Evolutionary conservation across 2,113 vertebrate species (phyloP), one percentile per base, ranked within the genome.

Genomic region (Channa argus): DNA sequence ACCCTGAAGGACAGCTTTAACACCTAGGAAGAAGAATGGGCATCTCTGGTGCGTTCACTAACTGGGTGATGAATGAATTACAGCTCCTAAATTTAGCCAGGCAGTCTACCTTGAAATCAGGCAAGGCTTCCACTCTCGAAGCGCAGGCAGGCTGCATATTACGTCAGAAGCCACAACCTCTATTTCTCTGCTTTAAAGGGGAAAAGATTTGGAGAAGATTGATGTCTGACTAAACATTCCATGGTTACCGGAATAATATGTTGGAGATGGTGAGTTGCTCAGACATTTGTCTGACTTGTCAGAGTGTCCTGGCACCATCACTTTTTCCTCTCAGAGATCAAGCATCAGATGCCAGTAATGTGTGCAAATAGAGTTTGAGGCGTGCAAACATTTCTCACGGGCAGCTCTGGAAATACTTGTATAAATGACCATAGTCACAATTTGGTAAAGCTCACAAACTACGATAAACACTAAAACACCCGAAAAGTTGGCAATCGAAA

Each of bases 91-190:
- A 93, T 94, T 91, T 93, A 93, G 90, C 88, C 73, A 59, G 74
- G 88, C 91, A 91, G 90, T 88, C 92, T 94, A 94, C 93, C 94
- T 94, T 94, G 93, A 94, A 93, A 92, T 92, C 87, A 38, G 83
- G 87, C 88, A 74, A 78, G 86, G 87, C 86, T 83, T 90, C 85
- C 85, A 86, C 91, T 88, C 87, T 82, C 11, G 63, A 65, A 66
- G 80, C 52, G 56, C 82, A 68, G 87, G 74, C 86, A 65, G 85
- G 82, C 80, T 70, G 72, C 70, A 66, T 85, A 78, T 91, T 88
- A 84, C 79, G 68, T 91, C 88, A 90, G 58, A 74, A 85, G 86
- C 63, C 77, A 1, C 38, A 58, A 87, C 89, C 84, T 88, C 84
- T 90, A 86, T 85, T 87, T 90, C 80, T 87, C 80, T 87, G 74